phyloP scores from a whole-genome alignment of 2,113 vertebrate genomes.

The Gymnobelideus leadbeateri region DNA sequence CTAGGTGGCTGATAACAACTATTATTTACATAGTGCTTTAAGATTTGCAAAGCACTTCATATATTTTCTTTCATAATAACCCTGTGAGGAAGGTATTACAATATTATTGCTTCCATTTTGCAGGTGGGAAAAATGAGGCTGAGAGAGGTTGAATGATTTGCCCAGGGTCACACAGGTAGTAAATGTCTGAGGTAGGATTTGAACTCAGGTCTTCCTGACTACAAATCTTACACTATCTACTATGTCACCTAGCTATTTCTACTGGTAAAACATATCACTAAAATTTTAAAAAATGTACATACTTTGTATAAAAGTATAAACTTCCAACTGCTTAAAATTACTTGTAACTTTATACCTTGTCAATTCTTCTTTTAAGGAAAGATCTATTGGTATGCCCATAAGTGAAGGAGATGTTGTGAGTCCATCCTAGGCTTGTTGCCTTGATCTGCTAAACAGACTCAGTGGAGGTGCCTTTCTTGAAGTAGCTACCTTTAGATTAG shows the following conservation, averaged over 20 bases:
- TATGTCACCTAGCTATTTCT: neutral
- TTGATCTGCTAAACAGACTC: neutral
- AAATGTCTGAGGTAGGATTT: neutral
- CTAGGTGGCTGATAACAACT: neutral
- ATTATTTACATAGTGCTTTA: neutral
- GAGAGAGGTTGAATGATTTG: neutral
- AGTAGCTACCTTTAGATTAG: too few relatives aligned
- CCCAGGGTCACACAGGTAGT: neutral
- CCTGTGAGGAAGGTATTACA: neutral
- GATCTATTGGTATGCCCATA: neutral
- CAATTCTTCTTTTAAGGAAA: neutral
- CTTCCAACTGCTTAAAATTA: neutral
- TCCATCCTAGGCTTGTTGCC: neutral
- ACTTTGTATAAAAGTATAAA: neutral
- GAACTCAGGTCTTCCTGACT: neutral
- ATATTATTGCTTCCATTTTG: neutral
- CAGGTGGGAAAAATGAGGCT: conserved; percentile 4
- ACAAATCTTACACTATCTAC: neutral
- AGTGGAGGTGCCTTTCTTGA: neutral
- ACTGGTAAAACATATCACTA: neutral
- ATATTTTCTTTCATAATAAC: neutral
- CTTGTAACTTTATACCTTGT: neutral
- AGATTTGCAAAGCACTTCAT: neutral
- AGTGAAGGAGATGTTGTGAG: neutral
- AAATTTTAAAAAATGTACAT: neutral